Evolutionary conservation across 2,888 invertebrate species (phyloP).

Genomic region (Lysandra bellargus): DNA sequence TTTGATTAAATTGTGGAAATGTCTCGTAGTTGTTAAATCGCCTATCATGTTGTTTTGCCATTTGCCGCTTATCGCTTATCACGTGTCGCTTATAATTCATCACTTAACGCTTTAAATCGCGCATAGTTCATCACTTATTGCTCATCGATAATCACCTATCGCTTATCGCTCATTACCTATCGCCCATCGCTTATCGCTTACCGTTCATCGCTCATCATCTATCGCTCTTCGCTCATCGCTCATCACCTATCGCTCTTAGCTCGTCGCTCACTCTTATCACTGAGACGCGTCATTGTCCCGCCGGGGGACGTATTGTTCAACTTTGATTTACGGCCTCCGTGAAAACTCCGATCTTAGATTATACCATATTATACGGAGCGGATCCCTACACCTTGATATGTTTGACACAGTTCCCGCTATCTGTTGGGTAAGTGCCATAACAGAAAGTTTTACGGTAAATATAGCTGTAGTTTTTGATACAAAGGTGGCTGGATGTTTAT

Average conservation of each 20-base stretch:
- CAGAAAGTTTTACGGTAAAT: slow-evolving; percentile 9
- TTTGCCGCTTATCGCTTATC: background rate
- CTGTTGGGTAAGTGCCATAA: slow-evolving; percentile 18
- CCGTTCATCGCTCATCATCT: no score
- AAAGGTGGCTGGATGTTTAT: background rate
- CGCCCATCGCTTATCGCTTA: no score
- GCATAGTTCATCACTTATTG: slow-evolving; percentile 11
- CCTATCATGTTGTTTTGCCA: background rate
- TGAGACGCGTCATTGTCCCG: slow-evolving; percentile 51
- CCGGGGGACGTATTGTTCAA: slow-evolving; percentile 59
- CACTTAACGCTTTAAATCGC: background rate
- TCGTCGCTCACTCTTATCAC: background rate
- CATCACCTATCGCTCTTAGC: background rate
- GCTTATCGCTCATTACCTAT: no score
- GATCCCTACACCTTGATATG: slow-evolving; percentile 31
- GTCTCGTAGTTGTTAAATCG: background rate
- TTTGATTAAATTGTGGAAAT: background rate
- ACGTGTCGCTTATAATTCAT: background rate
- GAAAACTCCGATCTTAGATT: slow-evolving; percentile 42
- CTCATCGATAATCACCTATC: background rate
- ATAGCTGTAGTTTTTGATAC: background rate
- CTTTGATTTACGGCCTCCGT: slow-evolving; percentile 48
- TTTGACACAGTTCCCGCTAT: slow-evolving; percentile 30
- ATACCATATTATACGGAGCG: slow-evolving; percentile 40
- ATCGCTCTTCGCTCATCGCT: slow-evolving; percentile 23